Conservation (phyloP, 2,888 invertebrate species). For the Eueremaeus valkanovi region DNA sequence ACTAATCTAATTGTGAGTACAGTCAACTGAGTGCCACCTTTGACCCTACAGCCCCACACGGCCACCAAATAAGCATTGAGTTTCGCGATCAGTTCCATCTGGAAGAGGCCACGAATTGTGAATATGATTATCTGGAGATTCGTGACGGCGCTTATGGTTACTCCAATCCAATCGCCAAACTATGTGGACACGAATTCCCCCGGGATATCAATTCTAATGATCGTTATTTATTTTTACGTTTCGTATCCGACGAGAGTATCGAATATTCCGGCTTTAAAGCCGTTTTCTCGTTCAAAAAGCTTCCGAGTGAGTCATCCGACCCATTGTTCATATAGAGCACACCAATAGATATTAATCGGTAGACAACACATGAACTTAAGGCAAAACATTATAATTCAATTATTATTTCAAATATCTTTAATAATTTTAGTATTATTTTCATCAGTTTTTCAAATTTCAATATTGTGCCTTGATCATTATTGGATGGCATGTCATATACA, state of each 20-base stretch:
- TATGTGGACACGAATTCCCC: slow-evolving; percentile 69
- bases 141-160: slow-evolving; percentile 76
- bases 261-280: slow-evolving; percentile 74
- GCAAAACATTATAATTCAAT: too few species aligned
- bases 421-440: too few species aligned
- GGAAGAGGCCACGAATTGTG: slow-evolving; percentile 65
- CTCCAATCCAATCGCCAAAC: slow-evolving; percentile 63
- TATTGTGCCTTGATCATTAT: too few species aligned
- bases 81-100: slow-evolving; percentile 74
- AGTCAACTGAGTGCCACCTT: too few species aligned
- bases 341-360: too few species aligned
- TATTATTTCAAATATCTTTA: too few species aligned
- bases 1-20: too few species aligned
- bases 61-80: slow-evolving; percentile 63
- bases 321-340: too few species aligned
- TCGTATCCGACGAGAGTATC: slow-evolving; percentile 74
- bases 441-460: too few species aligned
- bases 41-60: slow-evolving; percentile 52
- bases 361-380: too few species aligned
- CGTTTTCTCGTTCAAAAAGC: slow-evolving; percentile 64
- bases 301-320: slow-evolving; percentile 56
- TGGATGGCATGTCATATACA: too few species aligned
- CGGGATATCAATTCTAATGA: slow-evolving; percentile 68
- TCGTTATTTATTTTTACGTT: slow-evolving; percentile 71
- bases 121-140: slow-evolving; percentile 75